Evolutionary conservation across 2,113 vertebrate genomes (phyloP).

Genomic region (Lophura nycthemera): DNA sequence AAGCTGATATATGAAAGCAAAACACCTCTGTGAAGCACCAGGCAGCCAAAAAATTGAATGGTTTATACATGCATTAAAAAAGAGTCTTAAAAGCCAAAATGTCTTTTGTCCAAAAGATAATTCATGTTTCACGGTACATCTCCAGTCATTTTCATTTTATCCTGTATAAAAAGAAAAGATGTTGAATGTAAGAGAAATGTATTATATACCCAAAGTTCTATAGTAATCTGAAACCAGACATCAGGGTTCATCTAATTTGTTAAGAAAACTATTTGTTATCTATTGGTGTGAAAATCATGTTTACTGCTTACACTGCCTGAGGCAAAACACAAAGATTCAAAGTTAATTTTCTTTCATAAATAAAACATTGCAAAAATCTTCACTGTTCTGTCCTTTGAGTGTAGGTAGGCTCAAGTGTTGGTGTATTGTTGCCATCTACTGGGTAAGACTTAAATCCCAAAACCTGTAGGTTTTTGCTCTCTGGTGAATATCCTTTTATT

Average conservation of each 20-base stretch:
- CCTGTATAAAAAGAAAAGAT: slow-evolving; percentile 18
- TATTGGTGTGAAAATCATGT: slow-evolving; percentile 73
- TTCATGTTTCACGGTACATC: neutral
- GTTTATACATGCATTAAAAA: neutral
- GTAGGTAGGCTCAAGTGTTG: neutral
- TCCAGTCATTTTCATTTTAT: slow-evolving; percentile 43
- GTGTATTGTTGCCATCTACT: slow-evolving; percentile 73
- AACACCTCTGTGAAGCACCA: neutral
- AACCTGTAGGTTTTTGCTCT: neutral
- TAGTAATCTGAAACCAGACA: slow-evolving; percentile 65
- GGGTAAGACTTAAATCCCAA: slow-evolving; percentile 18
- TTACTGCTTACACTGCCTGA: slow-evolving; percentile 68
- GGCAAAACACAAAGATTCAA: slow-evolving; percentile 69
- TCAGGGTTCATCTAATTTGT: slow-evolving; percentile 73
- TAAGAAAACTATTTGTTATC: slow-evolving; percentile 76
- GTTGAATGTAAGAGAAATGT: slow-evolving; percentile 46
- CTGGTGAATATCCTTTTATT: neutral
- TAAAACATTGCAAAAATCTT: slow-evolving; percentile 55
- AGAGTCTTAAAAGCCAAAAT: neutral
- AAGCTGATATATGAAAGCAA: neutral
- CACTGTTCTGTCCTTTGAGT: neutral
- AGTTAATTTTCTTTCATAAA: slow-evolving; percentile 76
- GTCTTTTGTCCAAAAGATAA: neutral
- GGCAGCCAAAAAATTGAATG: neutral
- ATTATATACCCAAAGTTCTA: neutral